Conservation (phyloP, 2,113 vertebrate genomes). For the Phainopepla nitens region DNA sequence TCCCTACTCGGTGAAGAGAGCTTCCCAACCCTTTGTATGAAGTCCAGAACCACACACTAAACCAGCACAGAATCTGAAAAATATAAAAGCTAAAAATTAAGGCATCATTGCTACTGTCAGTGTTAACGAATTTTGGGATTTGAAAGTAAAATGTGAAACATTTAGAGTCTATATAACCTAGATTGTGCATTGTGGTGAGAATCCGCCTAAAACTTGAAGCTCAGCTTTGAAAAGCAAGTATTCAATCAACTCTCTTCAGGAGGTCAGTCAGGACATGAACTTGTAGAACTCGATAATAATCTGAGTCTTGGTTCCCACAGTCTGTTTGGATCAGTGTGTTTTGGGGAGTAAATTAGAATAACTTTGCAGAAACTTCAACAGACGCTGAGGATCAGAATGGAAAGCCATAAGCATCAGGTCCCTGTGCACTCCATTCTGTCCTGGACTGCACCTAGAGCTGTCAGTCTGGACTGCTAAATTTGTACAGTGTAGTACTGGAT, state of each 20-base stretch:
- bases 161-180: background rate
- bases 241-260: background rate
- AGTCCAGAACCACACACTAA: too few species aligned
- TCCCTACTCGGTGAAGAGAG: too few species aligned
- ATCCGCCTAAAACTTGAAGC: background rate
- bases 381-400: background rate
- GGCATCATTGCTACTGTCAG: background rate
- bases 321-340: background rate
- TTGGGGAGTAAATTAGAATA: background rate
- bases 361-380: background rate
- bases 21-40: too few species aligned
- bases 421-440: background rate
- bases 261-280: background rate
- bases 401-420: background rate
- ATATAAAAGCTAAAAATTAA: too few species aligned
- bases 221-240: background rate
- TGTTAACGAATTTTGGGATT: background rate
- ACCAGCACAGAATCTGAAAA: too few species aligned
- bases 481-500: background rate
- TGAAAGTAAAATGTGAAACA: background rate
- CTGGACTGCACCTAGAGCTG: background rate
- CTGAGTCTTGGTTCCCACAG: background rate
- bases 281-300: background rate
- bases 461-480: background rate
- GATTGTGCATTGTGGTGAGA: background rate